Conservation (phyloP, 2,888 invertebrate genomes). For the Aspidiotus destructor region DNA sequence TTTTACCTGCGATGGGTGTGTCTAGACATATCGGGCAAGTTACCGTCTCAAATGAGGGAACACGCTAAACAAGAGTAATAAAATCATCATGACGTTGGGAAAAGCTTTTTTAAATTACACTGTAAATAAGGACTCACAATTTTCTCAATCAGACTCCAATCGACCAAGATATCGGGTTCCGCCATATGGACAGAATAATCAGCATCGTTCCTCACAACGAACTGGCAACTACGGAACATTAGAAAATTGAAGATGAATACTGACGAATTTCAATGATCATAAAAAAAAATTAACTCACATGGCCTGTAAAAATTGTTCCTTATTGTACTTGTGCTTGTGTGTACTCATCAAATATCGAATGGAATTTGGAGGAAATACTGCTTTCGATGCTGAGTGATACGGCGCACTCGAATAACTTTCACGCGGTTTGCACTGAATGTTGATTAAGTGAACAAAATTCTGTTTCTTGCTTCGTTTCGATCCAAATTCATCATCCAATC, state of each 20-base stretch:
- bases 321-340: conserved; percentile 67
- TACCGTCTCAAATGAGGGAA: conserved; percentile 56
- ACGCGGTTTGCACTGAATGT: conserved; percentile 73
- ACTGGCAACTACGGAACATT: conserved; percentile 68
- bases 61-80: conserved; percentile 45
- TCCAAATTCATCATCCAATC: conserved; percentile 49
- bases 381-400: conserved; percentile 20
- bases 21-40: conserved; percentile 89
- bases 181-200: conserved; percentile 67
- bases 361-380: conserved; percentile 22
- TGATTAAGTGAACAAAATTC: conserved; percentile 86
- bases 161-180: conserved; percentile 80
- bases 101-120: too few relatives aligned
- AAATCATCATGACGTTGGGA: conserved; percentile 4
- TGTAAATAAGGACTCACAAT: conserved; percentile 52
- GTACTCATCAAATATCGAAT: conserved; percentile 44
- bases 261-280: not conserved
- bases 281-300: conserved; percentile 54
- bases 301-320: conserved; percentile 88
- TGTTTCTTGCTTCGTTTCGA: conserved; percentile 64
- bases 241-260: conserved; percentile 13
- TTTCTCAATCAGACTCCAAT: conserved; percentile 88
- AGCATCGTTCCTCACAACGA: conserved; percentile 73
- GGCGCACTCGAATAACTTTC: conserved; percentile 38
- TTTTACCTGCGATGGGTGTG: conserved; percentile 75